Conservation (phyloP, 2,113 vertebrate genomes). For the Eonycteris spelaea region DNA sequence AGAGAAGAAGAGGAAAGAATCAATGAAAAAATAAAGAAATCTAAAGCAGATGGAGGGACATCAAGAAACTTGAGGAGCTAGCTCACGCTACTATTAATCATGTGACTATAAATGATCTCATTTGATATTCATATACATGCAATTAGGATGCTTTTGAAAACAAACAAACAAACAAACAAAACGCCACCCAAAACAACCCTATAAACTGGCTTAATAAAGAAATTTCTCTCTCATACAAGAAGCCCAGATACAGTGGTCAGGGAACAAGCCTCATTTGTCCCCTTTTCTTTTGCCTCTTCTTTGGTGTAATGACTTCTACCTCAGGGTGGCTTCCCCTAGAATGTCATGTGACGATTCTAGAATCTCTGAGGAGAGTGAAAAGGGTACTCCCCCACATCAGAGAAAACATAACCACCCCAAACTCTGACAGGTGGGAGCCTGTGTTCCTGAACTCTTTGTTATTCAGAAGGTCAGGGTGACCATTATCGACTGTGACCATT, state of each 20-base stretch:
- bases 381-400: neutral
- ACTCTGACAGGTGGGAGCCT: neutral
- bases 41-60: neutral
- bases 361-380: neutral
- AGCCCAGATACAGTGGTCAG: no score
- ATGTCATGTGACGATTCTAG: neutral
- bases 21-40: neutral
- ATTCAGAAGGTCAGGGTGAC: neutral
- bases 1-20: neutral
- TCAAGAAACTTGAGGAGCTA: neutral
- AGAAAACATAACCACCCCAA: rapidly evolving
- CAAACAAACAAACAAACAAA: neutral
- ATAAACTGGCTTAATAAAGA: neutral
- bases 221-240: neutral
- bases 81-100: no score
- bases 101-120: neutral
- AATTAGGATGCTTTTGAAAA: neutral
- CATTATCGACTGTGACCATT: neutral
- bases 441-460: neutral
- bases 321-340: rapidly evolving
- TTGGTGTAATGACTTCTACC: neutral
- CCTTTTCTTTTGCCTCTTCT: neutral
- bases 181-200: neutral
- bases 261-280: neutral
- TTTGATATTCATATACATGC: neutral